phyloP scores from a whole-genome alignment of 2,888 invertebrate genomes.

The Doris montereyensis region DNA sequence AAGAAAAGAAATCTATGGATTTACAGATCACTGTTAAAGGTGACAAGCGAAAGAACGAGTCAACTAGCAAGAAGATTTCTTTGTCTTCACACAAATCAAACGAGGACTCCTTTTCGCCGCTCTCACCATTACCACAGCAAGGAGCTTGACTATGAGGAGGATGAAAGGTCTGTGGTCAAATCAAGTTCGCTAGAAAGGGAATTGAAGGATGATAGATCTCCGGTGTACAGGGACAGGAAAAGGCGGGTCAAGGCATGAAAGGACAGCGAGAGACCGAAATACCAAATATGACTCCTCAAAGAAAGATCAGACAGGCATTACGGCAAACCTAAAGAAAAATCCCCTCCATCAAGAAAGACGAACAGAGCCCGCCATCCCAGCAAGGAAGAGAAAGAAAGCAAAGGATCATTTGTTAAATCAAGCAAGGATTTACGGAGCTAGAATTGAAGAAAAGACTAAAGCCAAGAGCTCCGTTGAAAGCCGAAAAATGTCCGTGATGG shows the following conservation, averaged over 20 bases:
- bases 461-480: constrained; percentile 43
- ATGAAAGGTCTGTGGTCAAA: constrained; percentile 35
- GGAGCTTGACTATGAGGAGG: constrained; percentile 32
- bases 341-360: too few relatives aligned
- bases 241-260: too few relatives aligned
- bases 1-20: constrained; percentile 45
- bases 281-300: constrained; percentile 19
- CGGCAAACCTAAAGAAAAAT: too few relatives aligned
- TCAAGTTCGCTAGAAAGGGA: constrained; percentile 37
- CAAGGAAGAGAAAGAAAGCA: constrained; percentile 1
- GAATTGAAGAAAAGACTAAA: constrained; percentile 42
- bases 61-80: constrained; percentile 1
- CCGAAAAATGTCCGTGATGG: constrained; percentile 64
- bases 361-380: neutral
- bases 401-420: constrained; percentile 23
- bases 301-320: constrained; percentile 24
- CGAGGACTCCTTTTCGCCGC: constrained; percentile 4
- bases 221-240: neutral
- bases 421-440: constrained; percentile 41
- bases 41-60: constrained; percentile 23
- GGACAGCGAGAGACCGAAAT: neutral
- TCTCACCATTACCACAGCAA: constrained; percentile 24
- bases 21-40: constrained; percentile 49
- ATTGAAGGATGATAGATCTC: constrained; percentile 21
- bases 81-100: neutral